Base-by-base conservation (phyloP, 2,113 vertebrate species). In the Thamnophis sirtalis region DNA sequence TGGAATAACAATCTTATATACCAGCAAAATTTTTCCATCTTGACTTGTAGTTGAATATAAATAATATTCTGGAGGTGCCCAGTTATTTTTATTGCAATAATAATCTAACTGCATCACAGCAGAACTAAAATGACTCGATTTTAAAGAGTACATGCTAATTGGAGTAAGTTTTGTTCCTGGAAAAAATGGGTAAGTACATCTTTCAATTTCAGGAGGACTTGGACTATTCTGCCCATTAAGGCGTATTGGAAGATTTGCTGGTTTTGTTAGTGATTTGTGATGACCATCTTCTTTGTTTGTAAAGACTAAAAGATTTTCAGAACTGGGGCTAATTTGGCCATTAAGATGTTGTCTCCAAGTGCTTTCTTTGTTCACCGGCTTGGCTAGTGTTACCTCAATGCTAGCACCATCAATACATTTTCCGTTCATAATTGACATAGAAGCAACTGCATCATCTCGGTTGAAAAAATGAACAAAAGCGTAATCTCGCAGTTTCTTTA, bases 401-500 rank as follows among this genome's bases (percentile, higher is more conserved):
- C 91, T 94, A 89, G 98, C 98, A 51, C 99, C 99, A 93, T 99
- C 99, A 80, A 99, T 98, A 58, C 96, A 96, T 43, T 97, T 98
- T 4, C 98, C 98, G 84, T 99, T 98, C 98, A 99, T 98, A 90
- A 97, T 89, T 87, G 96, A 97, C 95, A 99, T 98, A 9, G 98
- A 98, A 21, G 97, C 90, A 63, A 99, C 80, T 80, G 99, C 98
- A 94, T 99, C 99, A 51, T 99, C 98, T 10, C 98, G 98, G 92
- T 96, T 96, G 94, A 97, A 98, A 97, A 99, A 99, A 95, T 99
- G 99, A 94, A 99, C 96, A 96, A 99, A 99, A 92, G 99, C 99
- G 94, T 99, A 99, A 96, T 99, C 98, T 15, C 97, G 97, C 92
- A 99, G 96, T 96, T 99, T 99, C 96, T 99, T 99, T 0, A 99